A percentile compares a stretch with the other conserved stretches of the same genome.
phyloP scores from a whole-genome alignment of 2,113 vertebrate genomes.

The Gallinago media region DNA sequence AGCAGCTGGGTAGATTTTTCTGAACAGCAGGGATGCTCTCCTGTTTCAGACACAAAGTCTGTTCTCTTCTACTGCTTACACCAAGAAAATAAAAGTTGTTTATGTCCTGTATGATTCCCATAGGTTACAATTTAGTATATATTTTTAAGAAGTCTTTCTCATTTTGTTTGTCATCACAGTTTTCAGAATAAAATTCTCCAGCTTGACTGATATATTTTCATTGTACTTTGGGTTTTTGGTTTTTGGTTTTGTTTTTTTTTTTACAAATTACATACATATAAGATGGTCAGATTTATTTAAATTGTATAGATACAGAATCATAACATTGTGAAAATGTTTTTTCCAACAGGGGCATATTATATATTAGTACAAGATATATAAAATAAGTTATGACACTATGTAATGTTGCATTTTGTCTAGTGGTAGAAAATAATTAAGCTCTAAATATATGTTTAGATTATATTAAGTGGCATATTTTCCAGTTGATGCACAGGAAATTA shows the following conservation, averaged over 20 bases:
- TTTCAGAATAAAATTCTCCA: neutral
- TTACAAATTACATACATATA: neutral
- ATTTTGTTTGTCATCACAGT: neutral
- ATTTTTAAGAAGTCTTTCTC: neutral
- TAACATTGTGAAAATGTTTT: neutral
- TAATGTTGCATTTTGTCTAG: constrained; percentile 14
- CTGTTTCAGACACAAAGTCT: neutral
- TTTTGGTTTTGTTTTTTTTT: rapidly evolving
- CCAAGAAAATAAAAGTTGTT: neutral
- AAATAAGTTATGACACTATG: neutral
- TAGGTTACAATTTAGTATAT: neutral
- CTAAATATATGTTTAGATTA: constrained; percentile 43
- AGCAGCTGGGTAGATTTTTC: neutral
- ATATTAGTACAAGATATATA: neutral
- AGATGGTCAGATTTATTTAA: neutral
- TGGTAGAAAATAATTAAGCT: constrained; percentile 42
- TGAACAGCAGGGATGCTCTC: neutral
- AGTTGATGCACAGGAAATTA: constrained; percentile 48
- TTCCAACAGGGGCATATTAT: neutral
- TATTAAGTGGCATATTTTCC: constrained; percentile 46
- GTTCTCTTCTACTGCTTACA: neutral
- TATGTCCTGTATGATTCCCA: neutral
- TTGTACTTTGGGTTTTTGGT: neutral
- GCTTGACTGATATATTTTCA: neutral
- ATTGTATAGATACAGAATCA: neutral